A percentile compares a stretch with the other conserved stretches of the same genome.
Conservation (phyloP, 2,113 vertebrate species). For the Podilymbus podiceps region DNA sequence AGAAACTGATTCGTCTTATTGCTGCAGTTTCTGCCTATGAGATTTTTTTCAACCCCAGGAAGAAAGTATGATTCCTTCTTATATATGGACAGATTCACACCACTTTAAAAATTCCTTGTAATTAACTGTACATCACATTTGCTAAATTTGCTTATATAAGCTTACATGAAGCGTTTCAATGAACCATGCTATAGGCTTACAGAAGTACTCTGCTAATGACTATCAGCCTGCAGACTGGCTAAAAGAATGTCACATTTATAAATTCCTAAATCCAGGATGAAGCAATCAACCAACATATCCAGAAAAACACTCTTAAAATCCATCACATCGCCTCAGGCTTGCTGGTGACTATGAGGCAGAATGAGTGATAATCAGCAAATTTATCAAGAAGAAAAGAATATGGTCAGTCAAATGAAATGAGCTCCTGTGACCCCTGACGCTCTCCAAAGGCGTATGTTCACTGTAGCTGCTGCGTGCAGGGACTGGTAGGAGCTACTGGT, state of each 20-base stretch:
- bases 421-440: not conserved
- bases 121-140: not conserved
- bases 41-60: not conserved
- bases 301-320: not conserved
- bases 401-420: not conserved
- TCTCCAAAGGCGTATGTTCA: not conserved
- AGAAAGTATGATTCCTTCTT: not conserved
- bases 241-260: not conserved
- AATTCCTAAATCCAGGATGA: not conserved
- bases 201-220: not conserved
- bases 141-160: constrained; percentile 5
- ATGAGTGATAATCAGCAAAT: not conserved
- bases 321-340: not conserved
- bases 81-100: not conserved
- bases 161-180: not conserved
- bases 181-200: not conserved
- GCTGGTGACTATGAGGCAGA: not conserved
- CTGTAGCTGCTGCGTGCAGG: not conserved
- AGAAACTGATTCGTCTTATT: not conserved
- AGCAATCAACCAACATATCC: not conserved
- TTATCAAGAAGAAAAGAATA: not conserved
- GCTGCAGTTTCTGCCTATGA: not conserved
- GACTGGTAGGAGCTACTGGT: not conserved
- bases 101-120: not conserved
- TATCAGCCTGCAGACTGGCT: not conserved